Conservation (phyloP, 2,797 vertebrate species). For the Myiothlypis coronata region DNA sequence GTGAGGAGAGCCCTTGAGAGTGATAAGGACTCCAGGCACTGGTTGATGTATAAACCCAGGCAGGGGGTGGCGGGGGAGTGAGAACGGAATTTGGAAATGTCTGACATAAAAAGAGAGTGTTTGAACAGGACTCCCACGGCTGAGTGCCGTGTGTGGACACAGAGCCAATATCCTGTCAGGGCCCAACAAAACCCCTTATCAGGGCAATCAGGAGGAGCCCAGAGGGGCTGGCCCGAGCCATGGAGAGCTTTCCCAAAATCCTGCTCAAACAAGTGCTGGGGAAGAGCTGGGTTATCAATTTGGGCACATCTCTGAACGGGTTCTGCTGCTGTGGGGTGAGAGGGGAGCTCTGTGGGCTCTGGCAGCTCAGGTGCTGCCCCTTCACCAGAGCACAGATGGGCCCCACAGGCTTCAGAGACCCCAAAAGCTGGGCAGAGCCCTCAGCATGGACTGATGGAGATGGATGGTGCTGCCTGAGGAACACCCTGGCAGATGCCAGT, state of each 20-base stretch:
- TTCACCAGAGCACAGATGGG: neutral
- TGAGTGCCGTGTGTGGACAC: slow-evolving; percentile 16
- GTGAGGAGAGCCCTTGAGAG: slow-evolving; percentile 46
- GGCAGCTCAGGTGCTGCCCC: neutral
- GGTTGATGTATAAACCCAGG: slow-evolving; percentile 64
- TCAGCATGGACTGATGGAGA: neutral
- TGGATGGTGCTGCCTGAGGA: neutral
- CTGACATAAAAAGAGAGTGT: slow-evolving; percentile 54
- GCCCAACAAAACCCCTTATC: neutral
- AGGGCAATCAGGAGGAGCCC: neutral
- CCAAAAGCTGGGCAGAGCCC: neutral
- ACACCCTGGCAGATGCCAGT: neutral
- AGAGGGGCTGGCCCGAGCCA: neutral
- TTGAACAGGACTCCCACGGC: slow-evolving; percentile 49
- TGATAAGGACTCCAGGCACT: slow-evolving; percentile 61
- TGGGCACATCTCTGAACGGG: neutral
- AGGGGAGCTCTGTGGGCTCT: neutral
- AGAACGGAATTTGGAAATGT: slow-evolving; percentile 52
- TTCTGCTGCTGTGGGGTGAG: neutral
- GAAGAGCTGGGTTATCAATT: neutral
- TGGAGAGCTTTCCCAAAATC: neutral
- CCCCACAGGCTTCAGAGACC: neutral
- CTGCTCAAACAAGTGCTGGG: neutral
- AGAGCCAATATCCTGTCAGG: slow-evolving; percentile 21
- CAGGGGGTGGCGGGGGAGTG: slow-evolving; percentile 25